Evolutionary conservation across 2,797 vertebrate genomes (phyloP).

Genomic region (Crenuchus spilurus): DNA sequence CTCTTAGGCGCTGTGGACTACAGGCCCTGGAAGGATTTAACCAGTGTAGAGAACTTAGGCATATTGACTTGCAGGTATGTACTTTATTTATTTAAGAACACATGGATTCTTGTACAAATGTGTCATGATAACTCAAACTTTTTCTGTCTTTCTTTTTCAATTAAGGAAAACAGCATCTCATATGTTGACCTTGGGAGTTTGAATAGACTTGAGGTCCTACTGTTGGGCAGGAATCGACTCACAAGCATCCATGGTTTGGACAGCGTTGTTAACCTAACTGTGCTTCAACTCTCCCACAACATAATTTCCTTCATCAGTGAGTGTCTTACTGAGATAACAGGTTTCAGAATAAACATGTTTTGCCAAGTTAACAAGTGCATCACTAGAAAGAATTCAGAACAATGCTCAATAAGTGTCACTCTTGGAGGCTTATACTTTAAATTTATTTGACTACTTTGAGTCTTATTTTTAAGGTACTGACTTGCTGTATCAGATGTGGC

Average conservation of each 20-base stretch:
- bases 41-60: slow-evolving; percentile 77
- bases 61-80: slow-evolving; percentile 85
- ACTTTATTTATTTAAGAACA: too few relatives aligned
- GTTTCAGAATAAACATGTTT: background rate
- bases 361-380: background rate
- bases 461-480: background rate
- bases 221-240: slow-evolving; percentile 84
- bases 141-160: background rate
- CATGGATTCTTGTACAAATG: background rate
- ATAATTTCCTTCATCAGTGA: slow-evolving; percentile 89
- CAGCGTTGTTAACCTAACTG: slow-evolving; percentile 79
- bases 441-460: too few relatives aligned
- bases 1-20: slow-evolving; percentile 84
- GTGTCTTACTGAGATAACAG: slow-evolving; percentile 48
- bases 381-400: background rate
- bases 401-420: background rate
- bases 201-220: slow-evolving; percentile 80
- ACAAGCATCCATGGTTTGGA: slow-evolving; percentile 86
- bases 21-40: slow-evolving; percentile 80
- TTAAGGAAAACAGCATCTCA: slow-evolving; percentile 89
- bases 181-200: slow-evolving; percentile 85
- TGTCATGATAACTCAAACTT: background rate
- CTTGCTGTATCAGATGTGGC: background rate
- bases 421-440: too few relatives aligned
- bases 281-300: slow-evolving; percentile 90